Conservation (phyloP, 2,113 vertebrate genomes). For the Cavia porcellus region DNA sequence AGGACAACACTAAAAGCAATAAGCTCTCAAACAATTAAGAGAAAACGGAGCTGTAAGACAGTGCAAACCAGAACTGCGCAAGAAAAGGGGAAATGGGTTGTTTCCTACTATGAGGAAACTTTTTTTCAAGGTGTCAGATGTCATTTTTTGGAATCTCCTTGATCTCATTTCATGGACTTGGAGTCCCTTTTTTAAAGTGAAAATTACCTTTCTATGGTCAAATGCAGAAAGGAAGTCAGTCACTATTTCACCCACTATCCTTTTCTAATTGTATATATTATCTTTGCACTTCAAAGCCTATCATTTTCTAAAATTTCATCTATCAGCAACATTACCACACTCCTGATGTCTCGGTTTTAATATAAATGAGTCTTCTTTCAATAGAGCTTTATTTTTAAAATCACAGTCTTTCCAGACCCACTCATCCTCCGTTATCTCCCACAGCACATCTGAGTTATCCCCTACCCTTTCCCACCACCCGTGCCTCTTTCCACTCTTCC, state of each 20-base stretch:
- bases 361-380: background rate
- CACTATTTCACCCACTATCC: background rate
- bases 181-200: background rate
- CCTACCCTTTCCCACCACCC: background rate
- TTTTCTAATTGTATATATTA: background rate
- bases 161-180: background rate
- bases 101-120: background rate
- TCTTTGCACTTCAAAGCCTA: background rate
- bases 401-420: background rate
- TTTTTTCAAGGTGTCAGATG: background rate
- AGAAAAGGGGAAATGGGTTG: background rate
- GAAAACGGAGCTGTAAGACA: background rate
- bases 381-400: background rate
- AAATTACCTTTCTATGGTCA: background rate
- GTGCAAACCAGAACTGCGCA: background rate
- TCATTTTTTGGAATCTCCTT: background rate
- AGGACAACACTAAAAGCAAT: background rate
- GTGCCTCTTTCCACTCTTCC: background rate
- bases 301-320: background rate
- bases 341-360: background rate
- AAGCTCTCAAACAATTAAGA: background rate
- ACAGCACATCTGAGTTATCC: too few species aligned
- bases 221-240: background rate
- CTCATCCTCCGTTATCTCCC: background rate
- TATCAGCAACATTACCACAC: background rate